Base-by-base conservation (phyloP, 1,140 invertebrate genomes). In the Drosophila nannoptera region DNA sequence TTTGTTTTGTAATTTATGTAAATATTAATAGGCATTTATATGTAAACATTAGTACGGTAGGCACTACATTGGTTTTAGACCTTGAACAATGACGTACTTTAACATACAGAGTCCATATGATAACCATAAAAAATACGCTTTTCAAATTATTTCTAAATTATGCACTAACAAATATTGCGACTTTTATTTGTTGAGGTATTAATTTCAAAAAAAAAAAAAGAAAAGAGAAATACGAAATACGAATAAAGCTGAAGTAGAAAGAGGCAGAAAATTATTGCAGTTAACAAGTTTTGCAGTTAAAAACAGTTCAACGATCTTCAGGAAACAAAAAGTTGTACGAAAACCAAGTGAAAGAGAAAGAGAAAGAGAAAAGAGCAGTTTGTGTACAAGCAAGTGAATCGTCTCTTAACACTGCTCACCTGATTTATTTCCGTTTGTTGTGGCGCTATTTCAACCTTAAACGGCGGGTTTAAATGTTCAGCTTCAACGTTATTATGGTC, bases 391-490 rank as follows among this genome's bases (percentile, higher is more conserved):
- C 29, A 35, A 36, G 4, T 31, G 12, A 8, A 50, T 55, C 36
- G 32, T 61, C 66, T 67, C 48, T 32, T 46, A 29, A 22, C 73
- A 45, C 8, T 60, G 50, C 81, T 86, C 65, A 86, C 81, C 81
- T 86, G 70, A 69, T 58, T 75, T 4, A 36, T n/a, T 48, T 78
- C 59, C 46, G 80, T 81, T 48, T 86, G 81, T 7, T 53, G 16
- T 49, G 77, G 12, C 4, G 75, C 56, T 43, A 86, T 65, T 69
- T 86, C 81, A 49, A 81, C 68, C 45, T 73, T 81, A 35, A 61
- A 69, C 33, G 54, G 58, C 3, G 68, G 74, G 42, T 75, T 81
- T 33, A 86, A 74, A 22, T 73, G 81, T 53, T 86, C 77, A 11
- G 45, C 65, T 45, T 86, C 81, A 2, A 50, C 62, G 7, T 52